Conservation (phyloP, 2,797 vertebrate genomes). For the Hippoglossus hippoglossus region DNA sequence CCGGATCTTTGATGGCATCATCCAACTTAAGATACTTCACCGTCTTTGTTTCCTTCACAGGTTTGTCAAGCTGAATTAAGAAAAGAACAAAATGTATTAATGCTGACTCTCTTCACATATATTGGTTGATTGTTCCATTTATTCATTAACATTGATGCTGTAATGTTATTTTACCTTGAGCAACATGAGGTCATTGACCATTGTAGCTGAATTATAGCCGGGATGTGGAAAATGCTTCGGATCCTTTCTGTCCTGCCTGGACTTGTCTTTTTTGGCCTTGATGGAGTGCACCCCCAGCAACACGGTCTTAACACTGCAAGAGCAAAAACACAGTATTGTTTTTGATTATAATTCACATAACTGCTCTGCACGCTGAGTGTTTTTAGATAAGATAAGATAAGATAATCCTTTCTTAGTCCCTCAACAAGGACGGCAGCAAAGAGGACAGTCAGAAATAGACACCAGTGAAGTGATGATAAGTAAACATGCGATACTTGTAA, state of each 20-base stretch:
- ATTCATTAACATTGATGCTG: not conserved
- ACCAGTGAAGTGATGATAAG: too few species aligned
- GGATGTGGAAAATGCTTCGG: conserved; percentile 36
- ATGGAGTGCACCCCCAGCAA: conserved; percentile 73
- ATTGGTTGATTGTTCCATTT: not conserved
- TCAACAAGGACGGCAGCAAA: too few species aligned
- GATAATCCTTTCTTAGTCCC: too few species aligned
- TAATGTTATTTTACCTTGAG: conserved; percentile 68
- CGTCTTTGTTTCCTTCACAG: conserved; percentile 26
- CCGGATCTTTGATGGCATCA: not conserved
- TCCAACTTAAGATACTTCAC: conserved; percentile 41
- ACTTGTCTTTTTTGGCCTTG: conserved; percentile 17
- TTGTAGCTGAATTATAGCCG: not conserved
- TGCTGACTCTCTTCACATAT: not conserved
- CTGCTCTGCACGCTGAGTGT: not conserved
- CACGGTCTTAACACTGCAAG: conserved; percentile 45
- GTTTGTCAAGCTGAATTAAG: conserved; percentile 63
- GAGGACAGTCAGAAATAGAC: too few species aligned
- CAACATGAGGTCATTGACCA: conserved; percentile 75
- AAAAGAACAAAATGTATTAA: not conserved
- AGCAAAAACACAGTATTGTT: not conserved
- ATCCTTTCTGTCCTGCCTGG: conserved; percentile 46
- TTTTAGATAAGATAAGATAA: too few species aligned
- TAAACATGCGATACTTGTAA: too few species aligned
- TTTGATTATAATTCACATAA: not conserved